Evolutionary conservation across 2,113 vertebrate genomes (phyloP).

Genomic region (Microtus richardsoni): DNA sequence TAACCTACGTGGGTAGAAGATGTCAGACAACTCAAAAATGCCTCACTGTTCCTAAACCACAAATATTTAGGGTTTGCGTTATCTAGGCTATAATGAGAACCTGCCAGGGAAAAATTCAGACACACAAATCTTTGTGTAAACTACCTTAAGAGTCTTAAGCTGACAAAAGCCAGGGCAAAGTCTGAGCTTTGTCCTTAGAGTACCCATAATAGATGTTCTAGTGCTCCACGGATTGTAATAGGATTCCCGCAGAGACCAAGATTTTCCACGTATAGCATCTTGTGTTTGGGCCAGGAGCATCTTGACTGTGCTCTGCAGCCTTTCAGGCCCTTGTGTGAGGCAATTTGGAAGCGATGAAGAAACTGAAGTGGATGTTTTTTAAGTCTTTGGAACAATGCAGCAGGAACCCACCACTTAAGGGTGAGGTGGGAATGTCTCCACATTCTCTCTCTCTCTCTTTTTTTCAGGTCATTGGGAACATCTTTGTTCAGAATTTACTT

Average conservation of each 20-base stretch:
- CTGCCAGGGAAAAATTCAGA: slow-evolving; percentile 86
- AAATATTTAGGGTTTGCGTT: slow-evolving; percentile 85
- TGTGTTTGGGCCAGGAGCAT: background rate
- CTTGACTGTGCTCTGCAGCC: background rate
- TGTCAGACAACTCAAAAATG: slow-evolving; percentile 80
- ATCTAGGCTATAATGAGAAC: slow-evolving; percentile 84
- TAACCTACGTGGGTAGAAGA: slow-evolving; percentile 67
- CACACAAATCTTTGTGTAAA: slow-evolving; percentile 86
- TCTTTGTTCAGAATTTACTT: background rate
- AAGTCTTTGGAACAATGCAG: background rate
- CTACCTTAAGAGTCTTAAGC: slow-evolving; percentile 84
- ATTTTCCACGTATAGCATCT: slow-evolving; percentile 48
- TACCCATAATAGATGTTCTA: slow-evolving; percentile 68
- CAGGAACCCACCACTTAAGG: background rate
- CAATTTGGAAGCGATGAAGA: background rate
- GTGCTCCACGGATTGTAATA: slow-evolving; percentile 13
- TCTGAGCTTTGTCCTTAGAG: slow-evolving; percentile 82
- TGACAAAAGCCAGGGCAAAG: slow-evolving; percentile 84
- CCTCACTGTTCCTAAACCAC: slow-evolving; percentile 83
- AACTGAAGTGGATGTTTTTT: background rate
- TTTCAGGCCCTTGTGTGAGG: background rate
- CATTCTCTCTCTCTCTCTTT: too few relatives aligned
- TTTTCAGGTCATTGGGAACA: background rate
- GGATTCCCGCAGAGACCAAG: slow-evolving; percentile 30
- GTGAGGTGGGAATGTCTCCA: background rate